Conservation (phyloP, 2,888 invertebrate species). For the Drosophila meridionalis region DNA sequence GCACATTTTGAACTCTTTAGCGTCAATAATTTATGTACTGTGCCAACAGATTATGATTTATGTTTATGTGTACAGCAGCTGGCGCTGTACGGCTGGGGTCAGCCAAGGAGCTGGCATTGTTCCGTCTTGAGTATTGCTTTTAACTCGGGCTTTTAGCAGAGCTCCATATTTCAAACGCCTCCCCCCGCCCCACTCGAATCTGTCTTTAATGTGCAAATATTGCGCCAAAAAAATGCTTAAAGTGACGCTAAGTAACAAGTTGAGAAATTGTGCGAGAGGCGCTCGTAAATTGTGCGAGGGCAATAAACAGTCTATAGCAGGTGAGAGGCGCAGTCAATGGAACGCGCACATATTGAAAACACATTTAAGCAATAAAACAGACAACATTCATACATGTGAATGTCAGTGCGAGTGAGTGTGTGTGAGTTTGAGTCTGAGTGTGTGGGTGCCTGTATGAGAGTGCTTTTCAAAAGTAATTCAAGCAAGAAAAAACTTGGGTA, state of each 20-base stretch:
- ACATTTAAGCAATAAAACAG: slow-evolving; percentile 29
- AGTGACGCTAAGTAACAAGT: slow-evolving; percentile 75
- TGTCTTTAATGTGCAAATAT: slow-evolving; percentile 42
- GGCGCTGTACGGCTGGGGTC: slow-evolving; percentile 22
- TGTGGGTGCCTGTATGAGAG: slow-evolving; percentile 14
- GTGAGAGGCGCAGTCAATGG: slow-evolving; percentile 5
- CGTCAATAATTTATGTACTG: slow-evolving; percentile 80
- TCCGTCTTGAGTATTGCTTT: slow-evolving; percentile 32
- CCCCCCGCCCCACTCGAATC: background rate
- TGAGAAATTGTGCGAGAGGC: slow-evolving; percentile 67
- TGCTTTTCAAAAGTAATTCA: slow-evolving; percentile 78
- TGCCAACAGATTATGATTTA: slow-evolving; percentile 77
- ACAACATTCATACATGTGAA: slow-evolving; percentile 13
- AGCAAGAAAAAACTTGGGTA: slow-evolving; percentile 78
- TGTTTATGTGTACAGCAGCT: slow-evolving; percentile 60
- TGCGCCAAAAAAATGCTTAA: slow-evolving; percentile 61
- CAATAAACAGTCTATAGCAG: slow-evolving; percentile 56
- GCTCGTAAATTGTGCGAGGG: slow-evolving; percentile 73
- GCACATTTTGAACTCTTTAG: slow-evolving; percentile 75
- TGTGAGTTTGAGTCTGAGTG: slow-evolving; percentile 18
- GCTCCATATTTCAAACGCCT: slow-evolving; percentile 48
- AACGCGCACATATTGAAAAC: slow-evolving; percentile 26
- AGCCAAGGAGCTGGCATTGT: slow-evolving; percentile 46
- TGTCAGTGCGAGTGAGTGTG: slow-evolving; percentile 8
- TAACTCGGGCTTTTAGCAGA: slow-evolving; percentile 25